These are phyloP conservation scores for Chlorospingus flavigularis DNA, from an alignment of 2,797 vertebrate species.

Conservation along the genomic window DNA sequence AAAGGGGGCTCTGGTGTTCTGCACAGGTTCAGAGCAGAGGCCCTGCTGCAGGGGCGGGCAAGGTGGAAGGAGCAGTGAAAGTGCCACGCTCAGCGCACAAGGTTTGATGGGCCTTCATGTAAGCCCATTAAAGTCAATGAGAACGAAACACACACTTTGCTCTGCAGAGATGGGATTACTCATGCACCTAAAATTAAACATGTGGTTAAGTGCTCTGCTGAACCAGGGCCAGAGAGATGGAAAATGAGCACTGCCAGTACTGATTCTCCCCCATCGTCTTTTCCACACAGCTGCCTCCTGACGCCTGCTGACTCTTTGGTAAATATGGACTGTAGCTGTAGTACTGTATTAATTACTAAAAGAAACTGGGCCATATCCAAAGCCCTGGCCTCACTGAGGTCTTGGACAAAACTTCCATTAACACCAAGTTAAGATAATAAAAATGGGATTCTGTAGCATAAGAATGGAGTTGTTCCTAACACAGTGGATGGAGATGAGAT, in stretches of 20 bases:
- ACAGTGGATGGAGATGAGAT: neutral
- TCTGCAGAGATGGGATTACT: slow-evolving; percentile 57
- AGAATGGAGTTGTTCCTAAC: neutral
- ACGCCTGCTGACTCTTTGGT: slow-evolving; percentile 59
- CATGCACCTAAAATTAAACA: slow-evolving; percentile 67
- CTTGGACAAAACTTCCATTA: slow-evolving; percentile 2
- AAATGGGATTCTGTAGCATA: neutral
- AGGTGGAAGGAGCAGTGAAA: neutral
- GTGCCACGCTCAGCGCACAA: neutral
- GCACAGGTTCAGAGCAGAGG: neutral
- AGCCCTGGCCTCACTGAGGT: neutral
- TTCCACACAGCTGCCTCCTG: slow-evolving; percentile 59
- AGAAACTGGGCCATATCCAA: neutral
- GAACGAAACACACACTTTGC: slow-evolving; percentile 2
- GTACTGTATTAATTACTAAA: slow-evolving; percentile 53
- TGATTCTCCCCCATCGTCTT: slow-evolving; percentile 34
- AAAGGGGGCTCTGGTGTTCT: neutral
- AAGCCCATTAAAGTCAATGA: slow-evolving; percentile 28
- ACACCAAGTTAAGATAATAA: neutral
- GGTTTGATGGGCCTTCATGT: neutral
- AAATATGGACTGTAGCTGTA: slow-evolving; percentile 48
- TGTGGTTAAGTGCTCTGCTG: slow-evolving; percentile 67
- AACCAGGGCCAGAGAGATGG: slow-evolving; percentile 58
- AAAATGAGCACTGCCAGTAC: slow-evolving; percentile 60
- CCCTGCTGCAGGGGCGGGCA: neutral